phyloP scores from a whole-genome alignment of 37 sponge, comb jelly and placozoan species.

The Beroe ovata region DNA sequence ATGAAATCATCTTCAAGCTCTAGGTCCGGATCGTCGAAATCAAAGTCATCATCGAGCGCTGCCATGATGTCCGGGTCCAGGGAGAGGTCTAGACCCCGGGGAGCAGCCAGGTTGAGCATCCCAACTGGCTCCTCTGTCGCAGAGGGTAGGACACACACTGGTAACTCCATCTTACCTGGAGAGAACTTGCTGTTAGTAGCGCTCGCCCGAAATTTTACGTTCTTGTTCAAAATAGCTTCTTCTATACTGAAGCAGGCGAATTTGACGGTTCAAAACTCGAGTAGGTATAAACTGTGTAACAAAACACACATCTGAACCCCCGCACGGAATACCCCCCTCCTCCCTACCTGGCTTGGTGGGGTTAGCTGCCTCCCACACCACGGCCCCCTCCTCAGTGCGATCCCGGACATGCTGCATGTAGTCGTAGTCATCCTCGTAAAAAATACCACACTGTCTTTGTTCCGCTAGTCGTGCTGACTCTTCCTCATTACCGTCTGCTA shows the following conservation, averaged over 20 bases:
- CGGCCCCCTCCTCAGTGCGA: neutral
- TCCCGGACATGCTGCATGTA: conserved; percentile 94
- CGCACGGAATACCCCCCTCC: neutral
- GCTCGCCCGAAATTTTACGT: no score
- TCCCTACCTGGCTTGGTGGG: conserved; percentile 24
- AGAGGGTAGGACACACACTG: conserved; percentile 77
- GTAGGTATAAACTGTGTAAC: no score
- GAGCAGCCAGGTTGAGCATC: conserved; percentile 74
- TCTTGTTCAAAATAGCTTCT: no score
- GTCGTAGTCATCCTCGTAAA: conserved; percentile 91
- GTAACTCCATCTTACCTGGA: conserved; percentile 69
- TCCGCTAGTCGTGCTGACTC: conserved; percentile 68
- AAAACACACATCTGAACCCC: no score
- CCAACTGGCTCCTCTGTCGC: conserved; percentile 73
- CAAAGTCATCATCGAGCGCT: conserved; percentile 85
- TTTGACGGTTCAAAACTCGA: no score
- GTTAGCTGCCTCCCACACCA: conserved; percentile 52
- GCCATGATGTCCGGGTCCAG: conserved; percentile 96
- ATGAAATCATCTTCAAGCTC: conserved; percentile 88
- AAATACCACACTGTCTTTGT: conserved; percentile 86
- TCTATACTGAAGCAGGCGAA: no score
- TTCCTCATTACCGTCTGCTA: neutral
- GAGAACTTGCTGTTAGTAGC: no score
- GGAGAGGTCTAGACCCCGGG: conserved; percentile 84
- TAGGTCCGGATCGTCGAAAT: conserved; percentile 68